Percentiles rank a stretch among this genome's conserved stretches.
Conservation (phyloP, 2,888 invertebrate species). For the Cosmorhoe ocellata region DNA sequence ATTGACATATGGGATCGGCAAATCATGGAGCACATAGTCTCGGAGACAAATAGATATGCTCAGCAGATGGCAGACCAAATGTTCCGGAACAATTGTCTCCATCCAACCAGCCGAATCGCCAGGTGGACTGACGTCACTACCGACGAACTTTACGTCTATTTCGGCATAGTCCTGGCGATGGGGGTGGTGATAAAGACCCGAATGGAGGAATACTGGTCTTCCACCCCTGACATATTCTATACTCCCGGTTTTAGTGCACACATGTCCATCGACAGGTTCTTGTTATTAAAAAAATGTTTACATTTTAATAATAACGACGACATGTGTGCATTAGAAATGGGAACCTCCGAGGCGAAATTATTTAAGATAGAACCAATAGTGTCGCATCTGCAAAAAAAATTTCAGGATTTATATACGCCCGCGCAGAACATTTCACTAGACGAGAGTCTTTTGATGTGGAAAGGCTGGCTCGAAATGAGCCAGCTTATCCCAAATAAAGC, state of each 20-base stretch:
- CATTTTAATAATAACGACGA: slow-evolving; percentile 11
- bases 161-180: slow-evolving; percentile 34
- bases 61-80: slow-evolving; percentile 29
- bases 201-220: slow-evolving; percentile 37
- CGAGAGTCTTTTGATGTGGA: slow-evolving; percentile 31
- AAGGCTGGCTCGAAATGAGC: slow-evolving; percentile 28
- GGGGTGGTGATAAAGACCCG: slow-evolving; percentile 33
- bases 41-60: slow-evolving; percentile 41
- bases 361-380: slow-evolving; percentile 31
- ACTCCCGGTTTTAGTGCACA: slow-evolving; percentile 14
- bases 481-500: slow-evolving; percentile 29
- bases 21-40: slow-evolving; percentile 37
- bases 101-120: slow-evolving; percentile 27
- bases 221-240: slow-evolving; percentile 26
- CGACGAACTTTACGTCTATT: slow-evolving; percentile 32
- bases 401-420: slow-evolving; percentile 2
- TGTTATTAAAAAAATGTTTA: slow-evolving; percentile 2
- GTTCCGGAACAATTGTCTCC: slow-evolving; percentile 3
- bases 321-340: slow-evolving; percentile 8
- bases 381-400: slow-evolving; percentile 9
- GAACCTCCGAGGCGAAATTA: slow-evolving; percentile 26
- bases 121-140: slow-evolving; percentile 16
- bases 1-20: slow-evolving; percentile 38
- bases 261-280: slow-evolving; percentile 8
- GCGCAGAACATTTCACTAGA: slow-evolving; percentile 32